Percentiles rank a stretch among this genome's conserved stretches.
Conservation (phyloP, 1,140 invertebrate species). For the Tetramorium parvispinum region DNA sequence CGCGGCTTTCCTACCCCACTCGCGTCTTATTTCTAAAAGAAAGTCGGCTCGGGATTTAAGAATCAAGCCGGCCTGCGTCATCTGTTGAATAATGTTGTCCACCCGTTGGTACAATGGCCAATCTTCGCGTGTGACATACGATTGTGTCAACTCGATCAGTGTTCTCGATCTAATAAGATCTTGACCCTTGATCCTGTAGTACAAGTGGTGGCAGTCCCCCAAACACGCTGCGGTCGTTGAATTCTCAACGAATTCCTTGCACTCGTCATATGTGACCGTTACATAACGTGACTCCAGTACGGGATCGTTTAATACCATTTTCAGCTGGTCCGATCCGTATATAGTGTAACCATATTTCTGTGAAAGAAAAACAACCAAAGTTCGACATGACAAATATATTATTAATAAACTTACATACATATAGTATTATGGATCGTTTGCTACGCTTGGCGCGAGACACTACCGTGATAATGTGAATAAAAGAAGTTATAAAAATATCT, state of each 20-base stretch:
- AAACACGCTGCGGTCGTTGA: constrained; percentile 10
- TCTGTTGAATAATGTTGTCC: neutral
- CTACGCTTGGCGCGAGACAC: too few species aligned
- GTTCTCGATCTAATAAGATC: neutral
- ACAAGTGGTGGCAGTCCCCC: constrained; percentile 41
- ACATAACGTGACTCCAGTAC: constrained; percentile 25
- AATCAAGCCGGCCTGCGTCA: constrained; percentile 55
- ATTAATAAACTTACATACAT: neutral
- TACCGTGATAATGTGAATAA: too few species aligned
- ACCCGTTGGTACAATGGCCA: constrained; percentile 60
- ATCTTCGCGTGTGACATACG: constrained; percentile 54
- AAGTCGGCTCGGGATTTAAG: neutral
- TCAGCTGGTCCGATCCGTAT: constrained; percentile 7
- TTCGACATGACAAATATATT: neutral
- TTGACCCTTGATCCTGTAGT: neutral
- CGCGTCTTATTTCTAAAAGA: neutral
- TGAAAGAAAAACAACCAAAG: neutral
- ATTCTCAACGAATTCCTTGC: constrained; percentile 24
- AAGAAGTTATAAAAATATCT: too few species aligned
- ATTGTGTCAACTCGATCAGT: neutral
- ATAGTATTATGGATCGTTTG: neutral
- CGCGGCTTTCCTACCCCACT: neutral
- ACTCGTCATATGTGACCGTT: neutral
- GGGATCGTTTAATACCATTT: neutral
- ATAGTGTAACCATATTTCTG: constrained; percentile 37